Percentiles rank a stretch among this genome's conserved stretches.
These are phyloP conservation scores for Colius striatus DNA, from an alignment of 2,113 vertebrate species.

Conservation along the genomic window DNA sequence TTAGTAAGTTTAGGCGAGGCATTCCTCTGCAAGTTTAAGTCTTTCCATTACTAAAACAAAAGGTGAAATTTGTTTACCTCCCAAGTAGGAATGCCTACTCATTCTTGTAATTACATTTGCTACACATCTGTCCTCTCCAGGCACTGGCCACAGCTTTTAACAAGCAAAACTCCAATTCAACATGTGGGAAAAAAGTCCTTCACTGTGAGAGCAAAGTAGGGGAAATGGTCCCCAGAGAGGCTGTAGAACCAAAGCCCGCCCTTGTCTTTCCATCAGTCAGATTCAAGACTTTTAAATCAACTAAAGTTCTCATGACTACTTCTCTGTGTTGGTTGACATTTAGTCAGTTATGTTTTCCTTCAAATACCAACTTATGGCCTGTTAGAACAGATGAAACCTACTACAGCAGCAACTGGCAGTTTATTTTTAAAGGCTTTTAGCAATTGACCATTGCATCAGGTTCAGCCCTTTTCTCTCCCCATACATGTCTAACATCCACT, in stretches of 20 bases:
- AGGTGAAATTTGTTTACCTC: not conserved
- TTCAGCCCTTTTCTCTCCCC: not conserved
- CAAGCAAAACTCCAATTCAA: not conserved
- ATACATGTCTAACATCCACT: not conserved
- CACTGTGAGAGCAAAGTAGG: not conserved
- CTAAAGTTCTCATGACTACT: not conserved
- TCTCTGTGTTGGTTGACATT: not conserved
- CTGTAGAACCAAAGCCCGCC: not conserved
- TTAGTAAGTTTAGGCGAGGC: not conserved
- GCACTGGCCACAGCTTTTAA: not conserved
- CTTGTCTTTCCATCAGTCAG: not conserved
- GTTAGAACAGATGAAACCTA: not conserved
- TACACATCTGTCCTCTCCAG: not conserved
- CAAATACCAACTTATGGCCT: not conserved
- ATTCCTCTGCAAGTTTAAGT: not conserved
- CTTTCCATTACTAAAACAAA: not conserved
- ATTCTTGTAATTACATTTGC: not conserved
- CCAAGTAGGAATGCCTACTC: not conserved
- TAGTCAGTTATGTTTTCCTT: not conserved
- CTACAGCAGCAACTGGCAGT: not conserved
- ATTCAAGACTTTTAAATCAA: not conserved
- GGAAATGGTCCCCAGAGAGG: not conserved
- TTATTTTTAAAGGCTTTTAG: conserved; percentile 4
- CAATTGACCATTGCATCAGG: not conserved
- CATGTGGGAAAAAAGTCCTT: not conserved